Percentiles rank a stretch among this genome's conserved stretches.
Evolutionary conservation across 2,888 invertebrate genomes (phyloP).

Genomic region (Aquatica leii): DNA sequence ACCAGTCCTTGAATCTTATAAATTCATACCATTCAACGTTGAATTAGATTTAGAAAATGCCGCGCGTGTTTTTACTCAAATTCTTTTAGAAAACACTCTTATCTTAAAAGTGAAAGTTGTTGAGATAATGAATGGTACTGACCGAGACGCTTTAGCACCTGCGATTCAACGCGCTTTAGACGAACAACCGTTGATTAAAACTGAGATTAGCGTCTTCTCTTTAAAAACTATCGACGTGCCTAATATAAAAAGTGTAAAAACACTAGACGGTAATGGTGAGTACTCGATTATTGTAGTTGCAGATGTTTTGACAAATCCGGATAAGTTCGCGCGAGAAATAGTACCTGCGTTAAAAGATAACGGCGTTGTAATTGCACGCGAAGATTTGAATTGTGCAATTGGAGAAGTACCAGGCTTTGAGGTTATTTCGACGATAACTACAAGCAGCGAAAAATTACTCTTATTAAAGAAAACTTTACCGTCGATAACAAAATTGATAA

Average conservation of each 20-base stretch:
- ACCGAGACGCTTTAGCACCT: conserved; percentile 64
- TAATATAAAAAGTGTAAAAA: conserved; percentile 68
- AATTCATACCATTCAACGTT: conserved; percentile 71
- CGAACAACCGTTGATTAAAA: conserved; percentile 74
- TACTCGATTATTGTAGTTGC: background rate
- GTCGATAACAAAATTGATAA: conserved; percentile 61
- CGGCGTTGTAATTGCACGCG: conserved; percentile 22
- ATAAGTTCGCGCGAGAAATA: conserved; percentile 45
- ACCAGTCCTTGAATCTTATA: conserved; percentile 81
- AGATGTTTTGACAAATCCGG: background rate
- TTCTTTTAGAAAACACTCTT: conserved; percentile 76
- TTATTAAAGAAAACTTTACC: conserved; percentile 64
- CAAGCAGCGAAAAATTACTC: conserved; percentile 64
- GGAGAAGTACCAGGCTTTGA: conserved; percentile 58
- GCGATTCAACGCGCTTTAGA: conserved; percentile 68
- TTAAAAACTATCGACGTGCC: conserved; percentile 64
- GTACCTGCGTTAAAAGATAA: conserved; percentile 15
- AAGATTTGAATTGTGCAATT: background rate
- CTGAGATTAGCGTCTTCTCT: conserved; percentile 68
- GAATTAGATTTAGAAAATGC: conserved; percentile 66
- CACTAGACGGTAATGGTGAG: conserved; percentile 54
- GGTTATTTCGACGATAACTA: conserved; percentile 63
- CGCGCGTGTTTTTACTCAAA: conserved; percentile 70
- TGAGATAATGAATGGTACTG: conserved; percentile 55
- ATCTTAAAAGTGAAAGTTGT: conserved; percentile 69